Percentiles rank a stretch among this genome's conserved stretches.
Evolutionary conservation across 1,140 invertebrate species (phyloP).

Genomic region (Euura saliciscinereae): DNA sequence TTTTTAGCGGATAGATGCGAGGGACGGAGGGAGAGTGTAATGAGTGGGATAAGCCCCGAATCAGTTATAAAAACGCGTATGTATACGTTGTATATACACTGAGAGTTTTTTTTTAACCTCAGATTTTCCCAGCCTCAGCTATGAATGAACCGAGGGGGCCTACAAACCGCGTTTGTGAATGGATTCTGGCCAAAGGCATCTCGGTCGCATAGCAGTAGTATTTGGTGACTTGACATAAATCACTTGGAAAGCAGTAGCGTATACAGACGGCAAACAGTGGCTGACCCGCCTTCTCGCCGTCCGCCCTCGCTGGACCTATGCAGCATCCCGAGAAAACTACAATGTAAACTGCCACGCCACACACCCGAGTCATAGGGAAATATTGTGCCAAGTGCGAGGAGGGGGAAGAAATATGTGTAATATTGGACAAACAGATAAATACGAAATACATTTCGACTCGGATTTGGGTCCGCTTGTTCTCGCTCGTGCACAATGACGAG

Average conservation of each 20-base stretch:
- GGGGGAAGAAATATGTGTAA: not conserved
- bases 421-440: not conserved
- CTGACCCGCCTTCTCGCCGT: slow-evolving; percentile 22
- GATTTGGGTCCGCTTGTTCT: too few relatives aligned
- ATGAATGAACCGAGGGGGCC: slow-evolving; percentile 11
- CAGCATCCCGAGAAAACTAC: slow-evolving; percentile 5
- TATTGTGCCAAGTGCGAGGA: not conserved
- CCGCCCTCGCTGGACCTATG: not conserved
- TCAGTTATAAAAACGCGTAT: not conserved
- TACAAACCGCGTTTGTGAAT: slow-evolving; percentile 11
- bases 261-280: slow-evolving; percentile 28
- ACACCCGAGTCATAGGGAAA: not conserved
- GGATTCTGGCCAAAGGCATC: slow-evolving; percentile 10
- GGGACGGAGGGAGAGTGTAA: not conserved
- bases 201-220: slow-evolving; percentile 10
- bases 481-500: not conserved
- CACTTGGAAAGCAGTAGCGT: slow-evolving; percentile 36
- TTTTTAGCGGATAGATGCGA: too few relatives aligned
- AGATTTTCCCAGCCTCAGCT: not conserved
- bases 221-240: slow-evolving; percentile 43
- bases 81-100: not conserved
- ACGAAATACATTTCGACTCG: not conserved
- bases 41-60: not conserved
- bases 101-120: not conserved
- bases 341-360: slow-evolving; percentile 6